A percentile compares a stretch with the other conserved stretches of the same genome.
phyloP scores from a whole-genome alignment of 2,113 vertebrate genomes.

The Neomonachus schauinslandi region DNA sequence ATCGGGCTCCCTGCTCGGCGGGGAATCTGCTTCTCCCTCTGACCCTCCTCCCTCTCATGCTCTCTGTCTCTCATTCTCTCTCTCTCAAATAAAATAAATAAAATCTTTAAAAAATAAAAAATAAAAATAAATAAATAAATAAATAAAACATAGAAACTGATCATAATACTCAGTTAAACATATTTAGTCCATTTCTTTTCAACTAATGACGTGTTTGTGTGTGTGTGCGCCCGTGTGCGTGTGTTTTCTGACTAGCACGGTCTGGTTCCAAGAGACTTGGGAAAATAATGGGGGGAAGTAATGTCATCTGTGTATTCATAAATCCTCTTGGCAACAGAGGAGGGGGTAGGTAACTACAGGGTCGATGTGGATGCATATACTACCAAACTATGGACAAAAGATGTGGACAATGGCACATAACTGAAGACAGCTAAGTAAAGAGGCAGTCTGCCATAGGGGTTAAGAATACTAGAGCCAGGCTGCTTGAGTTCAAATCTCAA shows the following conservation, averaged over 20 bases:
- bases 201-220: neutral
- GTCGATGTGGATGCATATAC: no score
- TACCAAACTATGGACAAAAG: neutral
- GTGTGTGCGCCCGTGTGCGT: neutral
- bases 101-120: no score
- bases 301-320: neutral
- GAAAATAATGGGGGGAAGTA: neutral
- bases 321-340: neutral
- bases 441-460: neutral
- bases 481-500: neutral
- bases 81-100: no score
- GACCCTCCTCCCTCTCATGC: no score
- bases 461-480: neutral
- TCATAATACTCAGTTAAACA: neutral
- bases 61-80: no score
- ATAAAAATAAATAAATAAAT: no score
- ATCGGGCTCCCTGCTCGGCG: no score
- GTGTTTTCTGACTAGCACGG: neutral
- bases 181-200: neutral
- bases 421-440: neutral
- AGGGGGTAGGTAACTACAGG: neutral
- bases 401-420: neutral
- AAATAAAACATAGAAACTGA: slow-evolving; percentile 30
- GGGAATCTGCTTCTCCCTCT: no score
- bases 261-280: neutral